Base-by-base conservation (phyloP, 2,888 invertebrate genomes). In the Tolmerus cingulatus region DNA sequence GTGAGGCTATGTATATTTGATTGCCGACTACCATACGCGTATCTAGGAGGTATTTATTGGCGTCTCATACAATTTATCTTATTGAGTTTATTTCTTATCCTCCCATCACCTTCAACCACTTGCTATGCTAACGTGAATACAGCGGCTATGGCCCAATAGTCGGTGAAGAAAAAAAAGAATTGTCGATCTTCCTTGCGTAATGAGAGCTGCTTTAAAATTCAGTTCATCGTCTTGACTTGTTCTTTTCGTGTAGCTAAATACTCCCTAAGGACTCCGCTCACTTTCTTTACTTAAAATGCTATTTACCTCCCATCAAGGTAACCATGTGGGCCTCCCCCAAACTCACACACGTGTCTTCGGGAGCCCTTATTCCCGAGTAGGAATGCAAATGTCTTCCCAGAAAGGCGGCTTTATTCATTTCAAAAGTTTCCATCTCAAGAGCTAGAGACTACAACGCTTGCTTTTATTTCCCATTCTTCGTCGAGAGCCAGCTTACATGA, bases 271-370 rank as follows among this genome's bases (percentile, higher is more conserved):
- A 84, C 84, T 84, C 74, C n/a, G 37, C 66, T 84, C 84, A 66
- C 84, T 84, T 66, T 66, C 84, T 40, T 84, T 66, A 40, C 84
- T 84, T 66, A 84, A 74, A 57, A 84, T 84, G 84, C 84, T 74
- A 84, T 84, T 84, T 84, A 84, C 74, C 84, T 74, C 84, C 84
- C 84, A 84, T 84, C 84, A 66, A 84, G 84, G 84, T 84, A 84
- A 84, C 66, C 84, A 84, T 84, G 66, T 84, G 37, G 40, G 66
- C 66, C 66, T 14, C 66, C 66, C 66, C 12, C 66, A 30, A 2
- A 66, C 66, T 27, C 66, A 66, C 66, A 66, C 66, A 66, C 66
- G 66, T 66, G 19, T 12, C 2, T 23, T 66, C 8, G 12, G 19
- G 27, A 8, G 66, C 66, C 66, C 66, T 66, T 66, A 66, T 74